phyloP scores from a whole-genome alignment of 53 echinoderm and acorn worm genomes.

The Mesocentrotus franciscanus region DNA sequence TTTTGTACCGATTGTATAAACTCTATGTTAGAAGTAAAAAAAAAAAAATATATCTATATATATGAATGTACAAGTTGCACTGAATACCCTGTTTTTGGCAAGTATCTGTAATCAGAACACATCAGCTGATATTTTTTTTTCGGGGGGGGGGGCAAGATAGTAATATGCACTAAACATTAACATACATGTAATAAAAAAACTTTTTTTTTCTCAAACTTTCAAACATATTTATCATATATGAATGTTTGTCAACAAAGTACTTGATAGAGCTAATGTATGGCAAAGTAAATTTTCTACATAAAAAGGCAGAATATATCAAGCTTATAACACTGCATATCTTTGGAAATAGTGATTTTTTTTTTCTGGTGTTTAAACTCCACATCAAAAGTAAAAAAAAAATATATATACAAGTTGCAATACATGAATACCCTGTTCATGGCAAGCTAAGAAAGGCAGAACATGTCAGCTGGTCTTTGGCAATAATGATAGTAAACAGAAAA shows the following conservation, averaged over 20 bases:
- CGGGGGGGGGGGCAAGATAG: slow-evolving; percentile 1
- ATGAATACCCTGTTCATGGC: too few relatives aligned
- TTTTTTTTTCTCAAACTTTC: not conserved
- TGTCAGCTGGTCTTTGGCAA: not conserved
- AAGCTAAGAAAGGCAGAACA: slow-evolving; percentile 11
- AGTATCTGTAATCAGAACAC: not conserved
- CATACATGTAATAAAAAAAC: not conserved
- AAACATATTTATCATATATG: slow-evolving; percentile 5
- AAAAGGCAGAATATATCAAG: not conserved
- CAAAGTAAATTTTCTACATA: not conserved
- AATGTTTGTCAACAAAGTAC: not conserved
- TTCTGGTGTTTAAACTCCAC: not conserved
- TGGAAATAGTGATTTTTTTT: slow-evolving; percentile 5
- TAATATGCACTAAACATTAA: not conserved
- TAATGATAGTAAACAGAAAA: slow-evolving; percentile 14
- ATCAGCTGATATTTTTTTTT: not conserved
- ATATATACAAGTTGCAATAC: not conserved
- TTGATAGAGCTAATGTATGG: slow-evolving; percentile 6
- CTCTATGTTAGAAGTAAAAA: too few relatives aligned
- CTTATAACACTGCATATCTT: slow-evolving; percentile 5
- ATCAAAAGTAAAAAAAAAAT: not conserved
- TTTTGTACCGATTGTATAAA: too few relatives aligned
- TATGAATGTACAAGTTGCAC: not conserved
- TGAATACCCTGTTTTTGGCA: slow-evolving; percentile 12
- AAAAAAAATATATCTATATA: not conserved